Evolutionary conservation across 1,140 invertebrate genomes (phyloP), one percentile per base, ranked within the genome.

Genomic region (Aricia agestis): DNA sequence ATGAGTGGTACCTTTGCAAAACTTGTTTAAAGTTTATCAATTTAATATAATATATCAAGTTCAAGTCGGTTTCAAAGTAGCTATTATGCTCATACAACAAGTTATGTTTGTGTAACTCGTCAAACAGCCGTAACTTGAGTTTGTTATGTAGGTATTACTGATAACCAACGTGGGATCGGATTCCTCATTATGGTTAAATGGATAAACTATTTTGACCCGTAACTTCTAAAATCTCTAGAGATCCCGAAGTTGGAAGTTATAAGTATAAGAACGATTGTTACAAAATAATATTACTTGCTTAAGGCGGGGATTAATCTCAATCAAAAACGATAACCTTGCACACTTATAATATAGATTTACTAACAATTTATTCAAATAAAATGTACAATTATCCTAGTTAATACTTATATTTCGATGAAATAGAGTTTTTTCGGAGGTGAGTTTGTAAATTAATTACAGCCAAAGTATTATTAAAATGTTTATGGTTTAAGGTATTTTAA

Each of bases 241-340:
- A 52, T 52, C 45, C 11, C 10, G 11, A 52, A 52, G 45, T 52
- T 52, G 45, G 6, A 13, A 7, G 42, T 45, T 45, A 15, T 52
- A 13, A 52, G 10, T 52, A 10, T 52, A 10, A 52, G 45, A 4
- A 13, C 0, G 45, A 52, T 52, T 52, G 45, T 52, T 52, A 15
- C 13, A 13, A 52, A 52, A 52, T 13, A 13, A 9, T 73, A 58
- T 72, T 71, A 52, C 45, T 45, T 25, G 41, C 31, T 18, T 36
- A n/a, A n/a, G n/a, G n/a, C n/a, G n/a, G n/a, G n/a, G n/a, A n/a
- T n/a, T n/a, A n/a, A n/a, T n/a, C n/a, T n/a, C n/a, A n/a, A n/a
- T n/a, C n/a, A n/a, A n/a, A n/a, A n/a, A n/a, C n/a, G n/a, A n/a
- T n/a, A n/a, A n/a, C n/a, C n/a, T n/a, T n/a, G n/a, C n/a, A n/a